Evolutionary conservation across 2,113 vertebrate species (phyloP).

Genomic region (Zosterops lateralis): DNA sequence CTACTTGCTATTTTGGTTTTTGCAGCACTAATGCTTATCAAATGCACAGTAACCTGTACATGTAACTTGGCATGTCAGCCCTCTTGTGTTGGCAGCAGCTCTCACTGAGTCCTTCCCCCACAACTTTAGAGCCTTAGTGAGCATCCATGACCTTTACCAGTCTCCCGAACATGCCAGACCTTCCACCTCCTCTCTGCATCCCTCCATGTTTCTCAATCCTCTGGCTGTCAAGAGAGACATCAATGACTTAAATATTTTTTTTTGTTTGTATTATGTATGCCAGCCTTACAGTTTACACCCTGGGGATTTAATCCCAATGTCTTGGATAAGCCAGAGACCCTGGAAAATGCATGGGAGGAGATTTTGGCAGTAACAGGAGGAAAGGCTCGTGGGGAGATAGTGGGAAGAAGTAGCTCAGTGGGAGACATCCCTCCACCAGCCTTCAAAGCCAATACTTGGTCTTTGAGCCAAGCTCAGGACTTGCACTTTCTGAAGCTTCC

Average conservation of each 20-base stretch:
- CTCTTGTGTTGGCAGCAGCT: not conserved
- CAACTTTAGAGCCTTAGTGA: not conserved
- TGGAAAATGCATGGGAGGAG: not conserved
- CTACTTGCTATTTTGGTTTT: not conserved
- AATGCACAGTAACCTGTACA: not conserved
- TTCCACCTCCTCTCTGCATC: not conserved
- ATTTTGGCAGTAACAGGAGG: not conserved
- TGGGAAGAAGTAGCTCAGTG: not conserved
- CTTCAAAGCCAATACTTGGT: not conserved
- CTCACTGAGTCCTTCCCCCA: not conserved
- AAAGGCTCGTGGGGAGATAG: not conserved
- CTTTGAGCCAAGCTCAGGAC: not conserved
- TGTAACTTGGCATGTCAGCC: not conserved
- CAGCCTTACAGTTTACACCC: not conserved
- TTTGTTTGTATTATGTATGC: not conserved
- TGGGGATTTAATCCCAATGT: not conserved
- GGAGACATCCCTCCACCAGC: not conserved
- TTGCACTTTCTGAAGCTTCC: not conserved
- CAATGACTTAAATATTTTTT: not conserved
- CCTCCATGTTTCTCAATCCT: not conserved
- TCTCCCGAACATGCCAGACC: not conserved
- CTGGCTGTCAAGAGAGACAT: not conserved
- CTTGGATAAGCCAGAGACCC: not conserved
- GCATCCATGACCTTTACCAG: not conserved
- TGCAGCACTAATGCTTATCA: not conserved